Evolutionary conservation across 2,888 invertebrate genomes (phyloP), one percentile per base, ranked within the genome.

Genomic region (Elaeidobius kamerunicus): DNA sequence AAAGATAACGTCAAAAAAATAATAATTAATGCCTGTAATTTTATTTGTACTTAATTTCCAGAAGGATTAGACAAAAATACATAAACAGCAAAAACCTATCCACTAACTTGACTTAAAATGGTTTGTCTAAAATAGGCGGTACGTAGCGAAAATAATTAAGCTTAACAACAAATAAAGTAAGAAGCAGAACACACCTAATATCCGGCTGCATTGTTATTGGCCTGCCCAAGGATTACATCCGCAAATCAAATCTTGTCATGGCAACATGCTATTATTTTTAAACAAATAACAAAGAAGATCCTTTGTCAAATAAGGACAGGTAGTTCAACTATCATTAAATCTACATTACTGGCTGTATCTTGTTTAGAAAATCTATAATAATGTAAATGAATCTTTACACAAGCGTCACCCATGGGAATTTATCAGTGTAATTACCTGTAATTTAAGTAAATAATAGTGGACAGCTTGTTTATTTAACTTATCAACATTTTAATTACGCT

Each of bases 201-300:
- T 61, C 69, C 67, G 68, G 65, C 60, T 9, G 55, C 44, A 51
- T 53, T 64, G 60, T 62, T 63, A 69, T 69, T 69, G 68, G 69
- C 56, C 57, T 47, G 52, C 46, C 52, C 47, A 36, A 61, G 54
- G 58, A 61, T 59, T 58, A 60, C 58, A 61, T 58, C 63, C 55
- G 59, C 69, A 63, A 66, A 65, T 67, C 66, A 64, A 60, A 57
- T 57, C 54, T 51, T 56, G 45, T 56, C 55, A 54, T 46, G 56
- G 49, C 44, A 58, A 45, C 52, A 43, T 54, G 50, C 50, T 44
- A 59, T 56, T 57, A 55, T 54, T 59, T 46, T 52, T 35, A 51
- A 52, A 58, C 41, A 52, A 57, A 43, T 47, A 53, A 56, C 48
- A 49, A 52, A 42, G 45, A 53, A 47, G 41, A 42, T n/a, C n/a